These are phyloP conservation scores for Cosmorhoe ocellata DNA, from an alignment of 2,888 invertebrate species.

Conservation along the genomic window DNA sequence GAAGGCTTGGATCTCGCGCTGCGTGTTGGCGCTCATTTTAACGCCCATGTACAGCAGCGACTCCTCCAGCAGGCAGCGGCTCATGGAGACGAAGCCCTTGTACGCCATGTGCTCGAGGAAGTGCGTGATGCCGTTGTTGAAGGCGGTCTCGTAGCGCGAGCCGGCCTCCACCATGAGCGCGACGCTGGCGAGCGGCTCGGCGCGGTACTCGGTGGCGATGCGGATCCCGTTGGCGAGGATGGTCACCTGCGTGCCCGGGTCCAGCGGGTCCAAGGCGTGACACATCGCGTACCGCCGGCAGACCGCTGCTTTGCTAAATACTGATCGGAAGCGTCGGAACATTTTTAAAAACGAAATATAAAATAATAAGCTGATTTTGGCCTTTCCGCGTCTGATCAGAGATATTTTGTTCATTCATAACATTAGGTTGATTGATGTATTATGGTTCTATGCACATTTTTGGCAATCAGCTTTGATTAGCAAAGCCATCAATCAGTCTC, in stretches of 20 bases:
- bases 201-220: slow-evolving; percentile 52
- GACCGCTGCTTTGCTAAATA: background rate
- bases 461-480: too few species aligned
- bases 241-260: slow-evolving; percentile 30
- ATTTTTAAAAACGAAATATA: slow-evolving; percentile 1
- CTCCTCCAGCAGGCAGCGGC: slow-evolving; percentile 38
- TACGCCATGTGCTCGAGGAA: slow-evolving; percentile 66
- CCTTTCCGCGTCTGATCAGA: background rate
- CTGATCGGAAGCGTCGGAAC: slow-evolving; percentile 2
- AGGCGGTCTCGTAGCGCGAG: slow-evolving; percentile 54
- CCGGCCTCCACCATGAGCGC: slow-evolving; percentile 57
- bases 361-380: background rate
- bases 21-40: slow-evolving; percentile 49
- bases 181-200: slow-evolving; percentile 47
- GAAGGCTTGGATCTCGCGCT: slow-evolving; percentile 59
- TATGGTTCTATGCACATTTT: too few species aligned
- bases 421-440: too few species aligned
- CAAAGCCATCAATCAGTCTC: too few species aligned
- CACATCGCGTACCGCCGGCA: slow-evolving; percentile 2
- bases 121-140: slow-evolving; percentile 61
- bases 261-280: slow-evolving; percentile 12
- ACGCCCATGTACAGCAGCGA: slow-evolving; percentile 38
- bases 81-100: slow-evolving; percentile 49
- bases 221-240: slow-evolving; percentile 55
- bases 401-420: too few species aligned